Conservation (phyloP, 2,797 vertebrate species). For the Poecile montanus region DNA sequence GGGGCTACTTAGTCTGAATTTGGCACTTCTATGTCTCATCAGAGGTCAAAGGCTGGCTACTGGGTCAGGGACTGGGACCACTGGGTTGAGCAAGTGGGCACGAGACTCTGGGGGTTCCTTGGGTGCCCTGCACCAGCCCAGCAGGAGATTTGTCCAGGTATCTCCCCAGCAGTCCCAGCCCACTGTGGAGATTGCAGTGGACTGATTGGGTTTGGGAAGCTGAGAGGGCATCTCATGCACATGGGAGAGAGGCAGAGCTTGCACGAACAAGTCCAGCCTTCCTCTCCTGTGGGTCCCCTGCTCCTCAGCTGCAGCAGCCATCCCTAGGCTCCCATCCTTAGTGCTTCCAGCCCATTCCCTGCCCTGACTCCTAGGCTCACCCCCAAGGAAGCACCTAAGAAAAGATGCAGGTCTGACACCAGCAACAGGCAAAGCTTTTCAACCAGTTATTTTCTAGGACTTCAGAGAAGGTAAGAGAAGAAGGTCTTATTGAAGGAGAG, state of each 20-base stretch:
- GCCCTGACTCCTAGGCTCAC: neutral
- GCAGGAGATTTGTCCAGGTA: neutral
- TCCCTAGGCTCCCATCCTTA: neutral
- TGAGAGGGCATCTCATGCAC: neutral
- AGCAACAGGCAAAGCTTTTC: neutral
- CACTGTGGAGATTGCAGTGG: neutral
- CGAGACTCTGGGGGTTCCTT: neutral
- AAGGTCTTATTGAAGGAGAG: constrained; percentile 18
- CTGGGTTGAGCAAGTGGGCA: neutral
- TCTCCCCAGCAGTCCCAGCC: neutral
- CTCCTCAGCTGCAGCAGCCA: neutral
- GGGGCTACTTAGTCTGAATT: neutral
- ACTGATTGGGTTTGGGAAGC: neutral
- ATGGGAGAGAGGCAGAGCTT: neutral
- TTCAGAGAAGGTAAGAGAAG: constrained; percentile 18
- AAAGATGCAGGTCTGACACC: neutral
- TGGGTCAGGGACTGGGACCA: neutral
- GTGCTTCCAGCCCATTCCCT: neutral
- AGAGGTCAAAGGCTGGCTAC: constrained; percentile 25
- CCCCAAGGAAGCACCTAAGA: neutral
- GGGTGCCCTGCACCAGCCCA: neutral
- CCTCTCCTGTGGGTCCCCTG: neutral
- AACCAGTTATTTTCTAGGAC: neutral
- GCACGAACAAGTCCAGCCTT: neutral
- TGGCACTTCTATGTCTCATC: neutral